Base-by-base conservation (phyloP, 2,888 invertebrate species). In the Ligdia adustata region DNA sequence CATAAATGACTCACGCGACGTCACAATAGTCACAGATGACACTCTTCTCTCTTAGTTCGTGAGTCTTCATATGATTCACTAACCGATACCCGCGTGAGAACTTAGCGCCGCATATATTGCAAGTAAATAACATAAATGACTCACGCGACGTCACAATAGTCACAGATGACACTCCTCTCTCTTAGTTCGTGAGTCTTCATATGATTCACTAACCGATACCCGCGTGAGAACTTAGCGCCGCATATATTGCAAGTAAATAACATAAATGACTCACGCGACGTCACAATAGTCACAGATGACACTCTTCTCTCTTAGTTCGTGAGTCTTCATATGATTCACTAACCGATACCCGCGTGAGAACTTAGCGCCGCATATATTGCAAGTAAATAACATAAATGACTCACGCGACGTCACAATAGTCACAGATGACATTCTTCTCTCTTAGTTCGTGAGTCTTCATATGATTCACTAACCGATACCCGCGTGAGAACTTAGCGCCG, bases 241-340 rank as follows among this genome's bases (percentile, higher is more conserved):
- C 87, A 88, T 0, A 64, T 2, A 0, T 49, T 41, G 38, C 87
- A 87, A 0, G 59, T n/a, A n/a, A n/a, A n/a, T n/a, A n/a, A n/a
- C n/a, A n/a, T n/a, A n/a, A n/a, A n/a, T n/a, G n/a, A n/a, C n/a
- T n/a, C n/a, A n/a, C n/a, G n/a, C n/a, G n/a, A n/a, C n/a, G n/a
- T n/a, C n/a, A n/a, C 85, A 85, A 6, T 74, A 54, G 4, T 73
- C 66, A 35, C 85, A 85, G 20, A 63, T 46, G 0, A 66, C 66
- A 0, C 41, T 14, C 20, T 65, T 65, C 0, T 9, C 13, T 2
- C 53, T 45, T 0, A 54, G 46, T 1, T 2, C 4, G 44, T 79
- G 79, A n/a, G 57, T 54, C 0, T 13, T 4, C 14, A 56, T 31
- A 39, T 87, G 87, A 0, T 1, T 1, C 0, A 18, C 37, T 3